Evolutionary conservation across 1,140 invertebrate species (phyloP), one percentile per base, ranked within the genome.

Genomic region (Neodiprion pinetum): DNA sequence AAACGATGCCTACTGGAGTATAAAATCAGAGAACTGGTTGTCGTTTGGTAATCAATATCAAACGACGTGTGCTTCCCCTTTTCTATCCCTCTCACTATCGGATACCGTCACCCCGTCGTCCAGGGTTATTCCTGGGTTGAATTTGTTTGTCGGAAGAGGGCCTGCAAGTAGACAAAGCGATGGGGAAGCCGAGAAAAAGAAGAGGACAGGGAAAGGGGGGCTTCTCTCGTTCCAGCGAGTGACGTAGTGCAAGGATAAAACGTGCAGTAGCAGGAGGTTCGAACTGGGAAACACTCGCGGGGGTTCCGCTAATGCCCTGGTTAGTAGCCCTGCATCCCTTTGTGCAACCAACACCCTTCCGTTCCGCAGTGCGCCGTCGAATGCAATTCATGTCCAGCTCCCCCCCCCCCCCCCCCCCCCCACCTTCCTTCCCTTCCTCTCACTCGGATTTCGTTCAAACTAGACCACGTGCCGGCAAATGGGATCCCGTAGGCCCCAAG

Each of bases 31-130:
- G 53, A 61, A 61, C 53, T 61, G 53, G 53, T 61, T 61, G 53
- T 61, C 53, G 53, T 61, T 61, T 61, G 53, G 53, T 61, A 61
- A 61, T 61, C 53, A 61, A 61, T 61, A 61, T 61, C 53, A 61
- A 61, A 61, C 53, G 53, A 61, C 53, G 53, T 61, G n/a, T 61
- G 53, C 53, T 61, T 61, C 53, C 53, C 53, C 53, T 61, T 17
- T 17, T 17, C 53, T 40, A 40, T 61, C 53, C 11, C 53, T 17
- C 53, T 61, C 53, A 61, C 53, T 61, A 12, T 61, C 28, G 28
- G 28, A 40, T 40, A 40, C 28, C 28, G 28, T 40, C 28, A 40
- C 28, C 28, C 28, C 28, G 5, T 40, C 28, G 1, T 40, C 28
- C 28, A 40, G 28, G 28, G 28, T 40, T 40, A 5, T 61, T 17